Conservation (phyloP, 2,797 vertebrate species). For the Phrynocephalus guinanensis region DNA sequence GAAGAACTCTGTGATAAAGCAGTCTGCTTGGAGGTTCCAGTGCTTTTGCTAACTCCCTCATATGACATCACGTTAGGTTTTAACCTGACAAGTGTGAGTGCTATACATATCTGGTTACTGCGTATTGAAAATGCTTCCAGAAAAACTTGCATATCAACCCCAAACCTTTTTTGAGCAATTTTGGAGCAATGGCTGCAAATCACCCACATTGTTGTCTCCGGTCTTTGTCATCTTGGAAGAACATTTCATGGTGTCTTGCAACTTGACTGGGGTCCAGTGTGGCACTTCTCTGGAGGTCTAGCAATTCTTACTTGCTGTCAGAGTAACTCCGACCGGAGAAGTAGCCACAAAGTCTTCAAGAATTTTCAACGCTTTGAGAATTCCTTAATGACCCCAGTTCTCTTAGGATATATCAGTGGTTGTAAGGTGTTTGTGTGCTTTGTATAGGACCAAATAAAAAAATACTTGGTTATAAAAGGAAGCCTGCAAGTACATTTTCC, state of each 20-base stretch:
- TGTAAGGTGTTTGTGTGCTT: slow-evolving; percentile 44
- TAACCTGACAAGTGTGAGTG: slow-evolving; percentile 10
- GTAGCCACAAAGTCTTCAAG: slow-evolving; percentile 40
- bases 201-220: slow-evolving; percentile 6
- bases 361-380: slow-evolving; percentile 27
- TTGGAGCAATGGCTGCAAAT: slow-evolving; percentile 21
- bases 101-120: slow-evolving; percentile 36
- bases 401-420: slow-evolving; percentile 38
- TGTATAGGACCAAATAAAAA: slow-evolving; percentile 67
- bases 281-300: slow-evolving; percentile 26
- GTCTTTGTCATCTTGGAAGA: slow-evolving; percentile 8
- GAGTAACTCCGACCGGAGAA: slow-evolving; percentile 17
- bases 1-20: slow-evolving; percentile 25
- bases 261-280: not conserved
- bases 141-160: slow-evolving; percentile 16
- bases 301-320: not conserved
- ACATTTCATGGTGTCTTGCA: not conserved
- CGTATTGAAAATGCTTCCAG: slow-evolving; percentile 18
- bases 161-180: slow-evolving; percentile 11
- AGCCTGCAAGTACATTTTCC: slow-evolving; percentile 37
- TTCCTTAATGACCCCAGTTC: slow-evolving; percentile 29
- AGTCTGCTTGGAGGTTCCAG: slow-evolving; percentile 9
- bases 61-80: slow-evolving; percentile 25
- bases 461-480: not conserved
- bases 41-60: slow-evolving; percentile 13